These are phyloP conservation scores for Sceloporus tristichus DNA, from an alignment of 2,113 vertebrate genomes.

Conservation along the genomic window DNA sequence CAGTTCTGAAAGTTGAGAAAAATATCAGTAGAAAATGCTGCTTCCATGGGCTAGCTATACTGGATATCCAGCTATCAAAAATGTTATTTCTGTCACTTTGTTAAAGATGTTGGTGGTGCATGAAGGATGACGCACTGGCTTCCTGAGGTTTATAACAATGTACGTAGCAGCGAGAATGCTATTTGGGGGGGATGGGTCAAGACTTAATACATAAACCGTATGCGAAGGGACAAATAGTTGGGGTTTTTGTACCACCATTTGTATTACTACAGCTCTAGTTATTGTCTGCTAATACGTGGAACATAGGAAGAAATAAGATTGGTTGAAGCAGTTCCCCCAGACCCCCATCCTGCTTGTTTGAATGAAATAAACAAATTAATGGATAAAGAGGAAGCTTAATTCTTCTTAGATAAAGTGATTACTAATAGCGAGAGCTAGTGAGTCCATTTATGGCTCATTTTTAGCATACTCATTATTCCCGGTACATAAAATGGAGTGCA, in stretches of 20 bases:
- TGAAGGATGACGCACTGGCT: not conserved
- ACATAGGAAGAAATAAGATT: not conserved
- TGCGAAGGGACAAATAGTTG: not conserved
- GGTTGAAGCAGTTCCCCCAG: not conserved
- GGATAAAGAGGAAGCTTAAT: not conserved
- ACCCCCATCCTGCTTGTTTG: not conserved
- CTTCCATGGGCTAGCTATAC: not conserved
- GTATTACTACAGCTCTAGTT: not conserved
- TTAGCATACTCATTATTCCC: accelerated
- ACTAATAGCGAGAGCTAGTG: slow-evolving; percentile 13
- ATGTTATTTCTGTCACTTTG: not conserved
- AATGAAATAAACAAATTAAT: slow-evolving; percentile 3
- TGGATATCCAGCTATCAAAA: not conserved
- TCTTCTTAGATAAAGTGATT: not conserved
- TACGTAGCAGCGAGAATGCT: not conserved
- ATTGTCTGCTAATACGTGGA: not conserved
- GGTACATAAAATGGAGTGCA: slow-evolving; percentile 16
- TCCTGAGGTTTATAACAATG: not conserved
- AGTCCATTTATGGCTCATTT: not conserved
- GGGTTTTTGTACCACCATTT: not conserved
- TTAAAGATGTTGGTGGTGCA: not conserved
- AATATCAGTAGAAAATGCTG: not conserved
- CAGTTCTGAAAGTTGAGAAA: not conserved
- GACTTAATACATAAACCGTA: too few relatives aligned
- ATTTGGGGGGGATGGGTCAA: not conserved